phyloP scores from a whole-genome alignment of 2,797 vertebrate genomes.

The Myotis vivesi region DNA sequence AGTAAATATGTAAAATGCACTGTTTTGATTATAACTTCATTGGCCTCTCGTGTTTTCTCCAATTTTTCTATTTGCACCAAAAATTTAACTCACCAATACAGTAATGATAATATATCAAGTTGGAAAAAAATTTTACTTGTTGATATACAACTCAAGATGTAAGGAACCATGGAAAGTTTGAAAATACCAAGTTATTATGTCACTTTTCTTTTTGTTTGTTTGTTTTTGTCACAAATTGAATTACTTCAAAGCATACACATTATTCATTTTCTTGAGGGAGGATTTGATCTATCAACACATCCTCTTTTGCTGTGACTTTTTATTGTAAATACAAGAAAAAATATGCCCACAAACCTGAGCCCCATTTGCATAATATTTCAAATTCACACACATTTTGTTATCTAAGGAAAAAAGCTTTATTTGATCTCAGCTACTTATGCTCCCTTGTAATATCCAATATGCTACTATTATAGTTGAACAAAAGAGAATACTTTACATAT shows the following conservation, averaged over 20 bases:
- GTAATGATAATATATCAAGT: neutral
- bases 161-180: neutral
- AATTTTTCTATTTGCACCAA: neutral
- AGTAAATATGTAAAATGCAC: neutral
- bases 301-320: neutral
- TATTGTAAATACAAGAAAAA: slow-evolving; percentile 32
- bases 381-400: neutral
- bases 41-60: neutral
- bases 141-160: neutral
- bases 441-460: neutral
- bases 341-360: neutral
- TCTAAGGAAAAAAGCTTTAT: neutral
- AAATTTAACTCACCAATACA: neutral
- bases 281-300: neutral
- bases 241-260: slow-evolving; percentile 25
- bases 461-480: neutral
- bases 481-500: neutral
- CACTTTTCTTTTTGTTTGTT: neutral
- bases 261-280: slow-evolving; percentile 5
- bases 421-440: neutral
- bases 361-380: neutral
- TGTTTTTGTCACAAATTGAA: neutral
- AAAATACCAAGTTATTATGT: neutral
- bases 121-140: neutral
- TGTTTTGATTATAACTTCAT: neutral